Base-by-base conservation (phyloP, 2,888 invertebrate species). In the Lithodes maja region DNA sequence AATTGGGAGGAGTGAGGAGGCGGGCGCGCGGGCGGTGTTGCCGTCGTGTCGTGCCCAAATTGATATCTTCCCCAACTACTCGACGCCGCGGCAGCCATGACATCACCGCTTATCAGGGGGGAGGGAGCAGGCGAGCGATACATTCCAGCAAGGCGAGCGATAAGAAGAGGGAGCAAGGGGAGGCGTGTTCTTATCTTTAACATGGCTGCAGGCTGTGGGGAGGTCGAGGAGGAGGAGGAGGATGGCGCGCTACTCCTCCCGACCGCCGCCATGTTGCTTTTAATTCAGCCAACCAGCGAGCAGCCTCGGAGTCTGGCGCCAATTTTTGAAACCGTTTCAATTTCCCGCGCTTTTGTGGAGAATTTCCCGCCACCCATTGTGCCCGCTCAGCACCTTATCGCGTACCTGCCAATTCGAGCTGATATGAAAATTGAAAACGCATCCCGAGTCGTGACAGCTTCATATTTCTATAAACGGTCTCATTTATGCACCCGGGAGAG, bases 391-490 rank as follows among this genome's bases (percentile, higher is more conserved):
- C 87, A 87, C 87, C 87, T 87, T 87, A 87, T 87, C 87, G 87
- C 87, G 81, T 77, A 87, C 77, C 87, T 87, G 87, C 87, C 87
- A 87, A 87, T 87, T 87, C 87, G 82, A 87, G 80, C 82, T 87
- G 87, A 87, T 87, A 87, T 87, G 87, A 87, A 87, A 87, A 87
- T 87, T 87, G 87, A 87, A 87, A 87, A 87, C 83, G 87, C 87
- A 87, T 87, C 87, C 87, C 83, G 69, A 82, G 83, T 77, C 52
- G 68, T 87, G 87, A 87, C 87, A 87, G 87, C 83, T 87, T 83
- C 87, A 87, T 87, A 87, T 87, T 87, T 87, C 87, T 87, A 87
- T 87, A 87, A 83, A 87, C 83, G 87, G 87, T 87, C 87, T 87
- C 87, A 87, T 87, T 87, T 87, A 83, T 83, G 87, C 83, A 83